Conservation (phyloP, 2,797 vertebrate species). For the Echeneis naucrates region DNA sequence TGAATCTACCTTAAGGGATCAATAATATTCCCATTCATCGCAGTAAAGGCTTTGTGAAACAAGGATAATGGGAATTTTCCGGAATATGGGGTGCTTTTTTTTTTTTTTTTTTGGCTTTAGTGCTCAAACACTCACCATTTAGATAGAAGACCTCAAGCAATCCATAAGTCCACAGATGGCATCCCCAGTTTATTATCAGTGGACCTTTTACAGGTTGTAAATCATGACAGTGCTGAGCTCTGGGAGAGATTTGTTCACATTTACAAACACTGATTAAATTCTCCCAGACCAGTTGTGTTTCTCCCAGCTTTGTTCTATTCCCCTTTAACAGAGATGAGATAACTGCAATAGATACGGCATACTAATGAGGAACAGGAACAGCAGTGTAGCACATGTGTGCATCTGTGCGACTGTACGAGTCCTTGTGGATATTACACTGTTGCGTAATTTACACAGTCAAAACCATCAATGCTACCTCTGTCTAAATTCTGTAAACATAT, state of each 20-base stretch:
- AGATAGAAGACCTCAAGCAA: neutral
- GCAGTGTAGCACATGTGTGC: constrained; percentile 10
- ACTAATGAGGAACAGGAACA: constrained; percentile 50
- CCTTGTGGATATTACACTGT: neutral
- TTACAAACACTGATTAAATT: constrained; percentile 55
- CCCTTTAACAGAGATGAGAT: constrained; percentile 35
- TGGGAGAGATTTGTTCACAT: constrained; percentile 53
- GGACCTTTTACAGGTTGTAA: constrained; percentile 47
- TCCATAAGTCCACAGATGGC: constrained; percentile 11
- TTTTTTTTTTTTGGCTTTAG: constrained; percentile 5
- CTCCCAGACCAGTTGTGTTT: constrained; percentile 32
- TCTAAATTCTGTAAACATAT: constrained; percentile 54
- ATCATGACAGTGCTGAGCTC: constrained; percentile 31
- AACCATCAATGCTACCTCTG: constrained; percentile 21
- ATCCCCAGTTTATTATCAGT: constrained; percentile 34
- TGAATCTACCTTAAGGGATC: constrained; percentile 14
- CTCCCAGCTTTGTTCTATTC: constrained; percentile 41
- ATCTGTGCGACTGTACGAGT: neutral
- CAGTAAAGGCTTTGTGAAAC: neutral
- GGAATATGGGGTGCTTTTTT: neutral
- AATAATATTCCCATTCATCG: constrained; percentile 23
- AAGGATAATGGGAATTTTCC: neutral
- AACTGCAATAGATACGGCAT: constrained; percentile 11
- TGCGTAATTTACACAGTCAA: constrained; percentile 37
- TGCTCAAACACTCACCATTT: constrained; percentile 16